Conservation (phyloP, 2,888 invertebrate species). For the Petrolisthes cinctipes region DNA sequence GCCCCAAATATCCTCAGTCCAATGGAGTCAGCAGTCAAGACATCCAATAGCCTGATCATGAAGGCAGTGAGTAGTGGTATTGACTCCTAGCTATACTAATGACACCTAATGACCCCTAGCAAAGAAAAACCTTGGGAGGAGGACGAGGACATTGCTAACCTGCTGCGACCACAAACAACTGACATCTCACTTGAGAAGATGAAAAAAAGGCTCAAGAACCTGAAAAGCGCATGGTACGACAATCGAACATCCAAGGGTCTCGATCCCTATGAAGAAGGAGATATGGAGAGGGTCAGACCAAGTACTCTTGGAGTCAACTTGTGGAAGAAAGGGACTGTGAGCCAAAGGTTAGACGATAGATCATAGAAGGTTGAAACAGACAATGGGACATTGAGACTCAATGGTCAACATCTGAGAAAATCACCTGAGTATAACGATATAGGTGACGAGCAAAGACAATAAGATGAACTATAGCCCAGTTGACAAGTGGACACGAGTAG, state of each 20-base stretch:
- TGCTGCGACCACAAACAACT: not conserved
- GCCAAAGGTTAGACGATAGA: not conserved
- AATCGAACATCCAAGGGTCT: not conserved
- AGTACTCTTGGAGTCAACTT: not conserved
- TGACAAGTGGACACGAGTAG: no score
- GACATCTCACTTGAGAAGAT: not conserved
- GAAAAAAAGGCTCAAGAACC: not conserved
- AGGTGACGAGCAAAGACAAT: no score
- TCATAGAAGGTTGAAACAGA: slow-evolving; percentile 1
- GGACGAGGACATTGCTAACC: not conserved
- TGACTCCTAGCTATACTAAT: slow-evolving; percentile 12
- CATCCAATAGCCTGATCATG: slow-evolving; percentile 15
- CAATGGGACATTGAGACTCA: not conserved
- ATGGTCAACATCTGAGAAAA: not conserved
- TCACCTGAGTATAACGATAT: no score
- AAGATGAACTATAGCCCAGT: no score
- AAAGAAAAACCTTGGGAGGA: slow-evolving; percentile 5
- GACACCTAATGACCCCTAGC: not conserved
- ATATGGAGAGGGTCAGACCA: slow-evolving; percentile 18
- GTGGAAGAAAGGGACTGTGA: slow-evolving; percentile 25
- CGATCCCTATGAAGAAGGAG: not conserved
- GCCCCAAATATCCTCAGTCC: slow-evolving; percentile 20
- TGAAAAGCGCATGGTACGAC: slow-evolving; percentile 3
- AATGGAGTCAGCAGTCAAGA: slow-evolving; percentile 35
- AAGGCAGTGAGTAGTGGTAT: slow-evolving; percentile 16